Conservation (phyloP, 2,888 invertebrate species). For the Papilio demoleus region DNA sequence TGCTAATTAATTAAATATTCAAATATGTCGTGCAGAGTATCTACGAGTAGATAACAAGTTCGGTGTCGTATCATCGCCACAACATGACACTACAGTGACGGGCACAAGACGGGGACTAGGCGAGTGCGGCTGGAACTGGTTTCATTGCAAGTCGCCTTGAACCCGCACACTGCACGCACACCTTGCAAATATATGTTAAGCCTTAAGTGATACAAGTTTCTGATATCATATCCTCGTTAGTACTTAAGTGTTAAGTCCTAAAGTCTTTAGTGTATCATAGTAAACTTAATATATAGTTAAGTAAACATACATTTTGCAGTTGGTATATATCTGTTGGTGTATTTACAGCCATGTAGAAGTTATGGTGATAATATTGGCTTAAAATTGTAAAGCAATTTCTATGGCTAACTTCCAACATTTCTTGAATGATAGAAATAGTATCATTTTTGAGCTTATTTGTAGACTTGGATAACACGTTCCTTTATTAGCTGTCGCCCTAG, state of each 20-base stretch:
- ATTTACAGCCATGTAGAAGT: no score
- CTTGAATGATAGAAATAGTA: no score
- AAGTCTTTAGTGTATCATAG: background rate
- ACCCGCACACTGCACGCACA: background rate
- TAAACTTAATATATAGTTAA: background rate
- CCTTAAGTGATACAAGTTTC: background rate
- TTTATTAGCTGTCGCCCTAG: no score
- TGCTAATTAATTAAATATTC: background rate
- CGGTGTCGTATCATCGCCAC: slow-evolving; percentile 10
- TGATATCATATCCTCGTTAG: background rate
- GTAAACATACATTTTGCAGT: no score
- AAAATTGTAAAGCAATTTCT: background rate
- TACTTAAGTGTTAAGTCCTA: background rate
- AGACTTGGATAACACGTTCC: no score
- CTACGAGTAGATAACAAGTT: slow-evolving; percentile 1
- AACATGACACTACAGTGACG: background rate
- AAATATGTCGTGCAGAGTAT: background rate
- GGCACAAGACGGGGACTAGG: background rate
- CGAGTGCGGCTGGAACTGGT: slow-evolving; percentile 18
- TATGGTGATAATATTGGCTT: no score
- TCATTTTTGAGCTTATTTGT: no score
- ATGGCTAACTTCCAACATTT: no score
- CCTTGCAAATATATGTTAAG: background rate
- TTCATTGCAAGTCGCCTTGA: slow-evolving; percentile 24
- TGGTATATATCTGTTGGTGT: no score